Evolutionary conservation across 2,797 vertebrate species (phyloP).

Genomic region (Okamejei kenojei): DNA sequence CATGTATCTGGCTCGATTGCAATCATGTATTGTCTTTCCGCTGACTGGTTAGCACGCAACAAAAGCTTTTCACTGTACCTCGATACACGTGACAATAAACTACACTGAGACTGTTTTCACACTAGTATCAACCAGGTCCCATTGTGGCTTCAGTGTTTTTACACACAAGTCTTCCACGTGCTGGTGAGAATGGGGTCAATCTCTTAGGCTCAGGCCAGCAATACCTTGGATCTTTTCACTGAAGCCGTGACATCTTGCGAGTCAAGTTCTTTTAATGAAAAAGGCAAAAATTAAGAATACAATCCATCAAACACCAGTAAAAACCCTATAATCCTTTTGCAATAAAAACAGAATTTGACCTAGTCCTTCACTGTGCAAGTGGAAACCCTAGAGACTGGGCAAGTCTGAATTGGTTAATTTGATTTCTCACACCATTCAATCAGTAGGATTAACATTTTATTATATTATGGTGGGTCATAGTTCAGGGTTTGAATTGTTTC

Average conservation of each 20-base stretch:
- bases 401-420: neutral
- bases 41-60: no score
- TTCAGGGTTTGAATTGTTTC: neutral
- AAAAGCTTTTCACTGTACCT: no score
- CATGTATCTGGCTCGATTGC: no score
- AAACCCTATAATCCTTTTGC: neutral
- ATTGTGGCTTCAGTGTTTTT: neutral
- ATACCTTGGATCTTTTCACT: neutral
- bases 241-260: no score
- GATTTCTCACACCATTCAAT: constrained; percentile 3
- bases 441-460: neutral
- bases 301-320: neutral
- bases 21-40: no score
- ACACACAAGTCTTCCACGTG: no score
- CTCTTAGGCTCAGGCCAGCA: neutral
- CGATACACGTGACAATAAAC: no score
- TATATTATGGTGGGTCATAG: neutral
- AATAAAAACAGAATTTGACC: neutral
- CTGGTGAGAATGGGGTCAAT: neutral
- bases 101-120: no score
- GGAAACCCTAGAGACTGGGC: no score
- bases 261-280: neutral
- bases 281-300: no score
- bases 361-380: neutral
- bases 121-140: neutral